phyloP scores from a whole-genome alignment of 2,113 vertebrate species.

The Halichoerus grypus region DNA sequence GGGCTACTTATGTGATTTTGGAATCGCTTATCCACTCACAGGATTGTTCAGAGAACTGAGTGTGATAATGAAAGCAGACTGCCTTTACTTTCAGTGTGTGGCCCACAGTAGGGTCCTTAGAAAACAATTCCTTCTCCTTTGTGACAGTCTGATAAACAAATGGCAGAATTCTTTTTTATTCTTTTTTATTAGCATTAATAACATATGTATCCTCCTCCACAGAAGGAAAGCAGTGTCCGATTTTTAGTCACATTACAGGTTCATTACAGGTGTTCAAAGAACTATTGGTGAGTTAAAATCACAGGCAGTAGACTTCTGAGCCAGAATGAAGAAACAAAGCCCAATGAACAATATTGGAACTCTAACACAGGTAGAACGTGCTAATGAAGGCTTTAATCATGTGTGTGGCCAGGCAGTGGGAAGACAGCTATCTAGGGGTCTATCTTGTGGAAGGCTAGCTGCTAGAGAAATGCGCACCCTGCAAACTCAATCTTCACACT shows the following conservation, averaged over 20 bases:
- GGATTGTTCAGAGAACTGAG: not conserved
- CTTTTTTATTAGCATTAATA: not conserved
- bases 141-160: not conserved
- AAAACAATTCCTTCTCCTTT: not conserved
- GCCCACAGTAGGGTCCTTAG: not conserved
- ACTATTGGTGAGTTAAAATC: not conserved
- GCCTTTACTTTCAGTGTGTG: not conserved
- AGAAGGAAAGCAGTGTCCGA: not conserved
- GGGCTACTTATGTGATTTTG: not conserved
- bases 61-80: not conserved
- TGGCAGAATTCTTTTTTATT: not conserved
- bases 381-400: not conserved
- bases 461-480: not conserved
- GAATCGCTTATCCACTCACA: not conserved
- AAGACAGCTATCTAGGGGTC: not conserved
- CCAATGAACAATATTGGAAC: not conserved
- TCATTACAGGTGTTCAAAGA: not conserved
- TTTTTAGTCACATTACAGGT: not conserved
- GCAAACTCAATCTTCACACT: not conserved
- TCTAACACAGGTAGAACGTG: not conserved
- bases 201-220: not conserved
- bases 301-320: not conserved
- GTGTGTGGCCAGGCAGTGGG: not conserved
- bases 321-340: not conserved
- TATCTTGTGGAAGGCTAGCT: not conserved